Conservation (phyloP, 2,888 invertebrate genomes). For the Pyrrhia umbra region DNA sequence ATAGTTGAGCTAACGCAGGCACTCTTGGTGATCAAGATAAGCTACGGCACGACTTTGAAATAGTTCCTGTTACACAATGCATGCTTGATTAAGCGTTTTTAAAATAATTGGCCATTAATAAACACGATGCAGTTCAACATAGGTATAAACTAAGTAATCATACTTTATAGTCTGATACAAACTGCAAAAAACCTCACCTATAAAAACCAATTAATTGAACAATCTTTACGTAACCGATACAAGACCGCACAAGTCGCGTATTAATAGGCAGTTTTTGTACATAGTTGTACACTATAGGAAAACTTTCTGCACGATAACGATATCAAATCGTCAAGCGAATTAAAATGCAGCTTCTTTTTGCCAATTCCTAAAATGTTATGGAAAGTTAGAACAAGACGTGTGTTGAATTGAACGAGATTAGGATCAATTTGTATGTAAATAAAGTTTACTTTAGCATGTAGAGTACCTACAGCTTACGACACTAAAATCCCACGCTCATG, state of each 20-base stretch:
- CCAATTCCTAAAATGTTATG: conserved; percentile 18
- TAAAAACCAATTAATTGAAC: conserved; percentile 39
- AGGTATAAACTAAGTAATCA: too few species aligned
- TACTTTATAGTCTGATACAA: too few species aligned
- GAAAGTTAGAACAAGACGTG: conserved; percentile 12
- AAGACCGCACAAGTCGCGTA: conserved; percentile 37
- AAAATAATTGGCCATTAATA: conserved; percentile 4
- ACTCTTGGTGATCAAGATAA: conserved; percentile 38
- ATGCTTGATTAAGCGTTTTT: conserved; percentile 10
- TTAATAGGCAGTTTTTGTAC: conserved; percentile 21
- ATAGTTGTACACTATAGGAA: conserved; percentile 15
- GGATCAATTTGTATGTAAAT: not conserved
- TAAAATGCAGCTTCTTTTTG: conserved; percentile 6
- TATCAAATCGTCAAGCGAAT: not conserved
- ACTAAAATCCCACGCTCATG: not conserved
- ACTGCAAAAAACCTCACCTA: conserved; percentile 1
- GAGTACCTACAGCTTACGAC: not conserved
- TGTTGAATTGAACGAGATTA: conserved; percentile 15
- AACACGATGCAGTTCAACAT: too few species aligned
- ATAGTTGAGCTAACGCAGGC: not conserved
- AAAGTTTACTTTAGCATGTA: not conserved
- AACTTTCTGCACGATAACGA: not conserved
- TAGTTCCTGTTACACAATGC: conserved; percentile 46
- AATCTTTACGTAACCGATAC: conserved; percentile 33
- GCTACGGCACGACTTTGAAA: conserved; percentile 23